A percentile compares a stretch with the other conserved stretches of the same genome.
Evolutionary conservation across 2,113 vertebrate species (phyloP).

Genomic region (Tenebrosternarchus preto): DNA sequence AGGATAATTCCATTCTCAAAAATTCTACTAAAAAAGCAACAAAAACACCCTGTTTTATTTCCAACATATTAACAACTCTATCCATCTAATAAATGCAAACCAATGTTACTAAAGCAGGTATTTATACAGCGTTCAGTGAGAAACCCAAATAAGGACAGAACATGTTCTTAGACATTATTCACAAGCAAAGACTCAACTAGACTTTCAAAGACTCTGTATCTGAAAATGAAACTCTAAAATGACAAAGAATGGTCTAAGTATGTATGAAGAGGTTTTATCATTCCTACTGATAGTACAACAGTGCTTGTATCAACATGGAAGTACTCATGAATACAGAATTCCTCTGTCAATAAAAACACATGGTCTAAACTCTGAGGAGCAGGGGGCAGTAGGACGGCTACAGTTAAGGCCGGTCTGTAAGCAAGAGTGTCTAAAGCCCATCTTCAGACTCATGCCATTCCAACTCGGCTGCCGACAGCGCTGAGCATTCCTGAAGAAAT

Average conservation of each 20-base stretch:
- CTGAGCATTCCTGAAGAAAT: constrained; percentile 44
- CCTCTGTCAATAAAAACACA: constrained; percentile 43
- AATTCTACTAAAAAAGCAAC: no score
- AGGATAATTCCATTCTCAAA: neutral
- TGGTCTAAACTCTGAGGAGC: constrained; percentile 23
- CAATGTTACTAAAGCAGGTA: constrained; percentile 1
- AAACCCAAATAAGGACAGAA: constrained; percentile 28
- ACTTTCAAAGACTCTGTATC: neutral
- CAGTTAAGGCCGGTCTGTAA: constrained; percentile 5
- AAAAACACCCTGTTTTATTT: neutral
- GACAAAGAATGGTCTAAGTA: constrained; percentile 10
- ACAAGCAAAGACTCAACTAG: neutral
- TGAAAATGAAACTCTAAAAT: constrained; percentile 26
- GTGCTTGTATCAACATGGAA: constrained; percentile 44
- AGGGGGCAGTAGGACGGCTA: constrained; percentile 3
- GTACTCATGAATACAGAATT: constrained; percentile 35
- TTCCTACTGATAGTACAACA: constrained; percentile 27
- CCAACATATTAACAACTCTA: neutral
- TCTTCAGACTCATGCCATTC: constrained; percentile 34
- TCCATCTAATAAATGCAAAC: neutral
- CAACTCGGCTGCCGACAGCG: constrained; percentile 31
- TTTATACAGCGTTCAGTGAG: constrained; percentile 17
- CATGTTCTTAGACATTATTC: neutral
- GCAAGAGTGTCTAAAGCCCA: neutral
- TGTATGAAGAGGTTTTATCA: constrained; percentile 23